phyloP scores from a whole-genome alignment of 2,888 invertebrate genomes.

The Exephanes ischioxanthus region DNA sequence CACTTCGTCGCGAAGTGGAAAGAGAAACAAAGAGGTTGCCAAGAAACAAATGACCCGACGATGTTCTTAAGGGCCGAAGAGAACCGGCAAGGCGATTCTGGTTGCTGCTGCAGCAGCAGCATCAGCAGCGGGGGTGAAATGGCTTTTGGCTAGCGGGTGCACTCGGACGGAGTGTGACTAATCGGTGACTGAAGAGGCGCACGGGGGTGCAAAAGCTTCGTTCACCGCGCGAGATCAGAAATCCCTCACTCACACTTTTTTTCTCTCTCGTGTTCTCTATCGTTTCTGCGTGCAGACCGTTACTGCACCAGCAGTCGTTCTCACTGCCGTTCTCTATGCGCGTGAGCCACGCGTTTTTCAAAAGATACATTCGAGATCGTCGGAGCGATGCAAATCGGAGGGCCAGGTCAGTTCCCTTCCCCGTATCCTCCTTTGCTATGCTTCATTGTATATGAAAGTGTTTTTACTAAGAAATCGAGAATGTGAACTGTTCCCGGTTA shows the following conservation, averaged over 20 bases:
- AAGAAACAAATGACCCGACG: conserved; percentile 73
- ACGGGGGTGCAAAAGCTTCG: conserved; percentile 68
- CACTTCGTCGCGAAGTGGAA: conserved; percentile 67
- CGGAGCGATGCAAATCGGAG: conserved; percentile 79
- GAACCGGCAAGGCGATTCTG: neutral
- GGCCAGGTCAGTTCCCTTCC: conserved; percentile 74
- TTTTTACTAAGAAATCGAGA: conserved; percentile 62
- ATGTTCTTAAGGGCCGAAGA: conserved; percentile 43
- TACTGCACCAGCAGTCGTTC: conserved; percentile 4
- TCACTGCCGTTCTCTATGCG: conserved; percentile 11
- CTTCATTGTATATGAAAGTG: conserved; percentile 54
- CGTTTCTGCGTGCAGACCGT: neutral
- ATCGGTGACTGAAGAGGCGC: conserved; percentile 71
- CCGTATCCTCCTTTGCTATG: conserved; percentile 61
- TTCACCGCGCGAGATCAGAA: conserved; percentile 46
- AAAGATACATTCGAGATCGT: conserved; percentile 75
- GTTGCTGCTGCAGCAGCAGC: conserved; percentile 36
- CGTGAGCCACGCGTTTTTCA: conserved; percentile 71
- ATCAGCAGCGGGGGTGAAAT: conserved; percentile 50
- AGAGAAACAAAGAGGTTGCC: conserved; percentile 69
- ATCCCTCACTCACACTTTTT: conserved; percentile 41
- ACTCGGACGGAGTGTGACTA: conserved; percentile 72
- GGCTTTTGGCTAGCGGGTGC: conserved; percentile 68
- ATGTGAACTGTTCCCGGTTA: conserved; percentile 65
- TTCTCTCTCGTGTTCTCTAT: neutral